Conservation (phyloP, 2,797 vertebrate species). For the Phoeniculus purpureus region DNA sequence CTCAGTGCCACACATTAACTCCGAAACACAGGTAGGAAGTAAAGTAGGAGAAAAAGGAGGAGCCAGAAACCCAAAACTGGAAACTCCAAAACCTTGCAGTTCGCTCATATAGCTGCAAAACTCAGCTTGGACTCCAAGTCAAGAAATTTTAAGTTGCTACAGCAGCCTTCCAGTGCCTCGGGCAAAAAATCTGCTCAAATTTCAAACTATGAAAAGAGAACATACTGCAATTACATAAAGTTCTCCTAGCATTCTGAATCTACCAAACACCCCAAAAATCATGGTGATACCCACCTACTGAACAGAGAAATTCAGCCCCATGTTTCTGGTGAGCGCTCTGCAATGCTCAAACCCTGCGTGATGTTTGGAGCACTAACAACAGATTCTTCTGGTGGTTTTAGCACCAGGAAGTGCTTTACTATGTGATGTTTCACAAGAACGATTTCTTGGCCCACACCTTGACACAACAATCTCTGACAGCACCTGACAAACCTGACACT, state of each 20-base stretch:
- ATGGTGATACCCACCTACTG: background rate
- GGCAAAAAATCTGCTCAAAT: no score
- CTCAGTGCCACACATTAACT: no score
- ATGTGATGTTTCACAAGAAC: background rate
- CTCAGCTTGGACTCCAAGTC: no score
- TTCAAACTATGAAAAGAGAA: background rate
- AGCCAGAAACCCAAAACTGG: no score
- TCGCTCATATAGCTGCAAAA: no score
- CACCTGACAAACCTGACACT: background rate
- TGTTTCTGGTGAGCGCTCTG: background rate
- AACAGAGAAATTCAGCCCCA: background rate
- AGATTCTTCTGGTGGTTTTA: background rate
- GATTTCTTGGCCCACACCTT: background rate
- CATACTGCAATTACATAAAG: background rate
- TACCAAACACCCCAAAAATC: background rate
- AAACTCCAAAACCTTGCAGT: no score
- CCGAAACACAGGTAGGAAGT: no score
- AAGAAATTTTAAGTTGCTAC: no score
- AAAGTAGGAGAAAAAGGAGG: no score
- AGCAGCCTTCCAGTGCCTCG: no score
- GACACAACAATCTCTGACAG: background rate
- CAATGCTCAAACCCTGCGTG: background rate
- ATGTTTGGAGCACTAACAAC: background rate
- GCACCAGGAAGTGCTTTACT: background rate
- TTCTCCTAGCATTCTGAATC: background rate